Conservation (phyloP, 2,888 invertebrate genomes). For the Xylota sylvarum region DNA sequence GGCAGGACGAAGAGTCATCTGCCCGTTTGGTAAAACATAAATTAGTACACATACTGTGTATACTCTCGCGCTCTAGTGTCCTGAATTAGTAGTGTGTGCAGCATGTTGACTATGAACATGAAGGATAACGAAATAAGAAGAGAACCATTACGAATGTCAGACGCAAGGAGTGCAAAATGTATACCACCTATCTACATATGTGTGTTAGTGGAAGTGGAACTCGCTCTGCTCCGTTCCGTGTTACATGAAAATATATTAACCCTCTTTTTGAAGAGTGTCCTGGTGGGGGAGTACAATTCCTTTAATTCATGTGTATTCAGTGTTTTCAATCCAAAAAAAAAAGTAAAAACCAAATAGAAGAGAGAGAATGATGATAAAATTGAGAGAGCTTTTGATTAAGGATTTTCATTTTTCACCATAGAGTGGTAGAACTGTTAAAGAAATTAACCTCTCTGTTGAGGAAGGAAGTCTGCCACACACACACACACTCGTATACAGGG, state of each 20-base stretch:
- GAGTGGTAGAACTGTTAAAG: conserved; percentile 11
- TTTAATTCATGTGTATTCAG: conserved; percentile 32
- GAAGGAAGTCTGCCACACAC: conserved; percentile 15
- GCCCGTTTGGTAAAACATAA: conserved; percentile 38
- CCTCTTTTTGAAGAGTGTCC: conserved; percentile 27
- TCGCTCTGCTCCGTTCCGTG: conserved; percentile 13
- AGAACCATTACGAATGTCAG: conserved; percentile 63
- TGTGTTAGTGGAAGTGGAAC: too few species aligned
- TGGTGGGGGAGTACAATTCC: conserved; percentile 8
- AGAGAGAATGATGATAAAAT: background rate
- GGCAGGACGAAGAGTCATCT: conserved; percentile 47
- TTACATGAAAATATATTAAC: conserved; percentile 41
- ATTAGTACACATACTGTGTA: conserved; percentile 42
- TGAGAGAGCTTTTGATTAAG: conserved; percentile 44
- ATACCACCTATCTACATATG: too few species aligned
- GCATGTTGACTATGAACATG: conserved; percentile 35
- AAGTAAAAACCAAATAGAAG: background rate
- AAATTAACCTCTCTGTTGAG: conserved; percentile 35
- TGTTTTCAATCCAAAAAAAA: background rate
- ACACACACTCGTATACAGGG: background rate
- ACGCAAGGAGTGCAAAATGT: conserved; percentile 45
- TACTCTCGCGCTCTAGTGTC: conserved; percentile 37
- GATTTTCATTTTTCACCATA: conserved; percentile 37
- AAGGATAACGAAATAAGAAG: conserved; percentile 39
- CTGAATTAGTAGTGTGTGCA: conserved; percentile 56